These are phyloP conservation scores for Exocentrus adspersus DNA, from an alignment of 2,888 invertebrate genomes.

Conservation along the genomic window DNA sequence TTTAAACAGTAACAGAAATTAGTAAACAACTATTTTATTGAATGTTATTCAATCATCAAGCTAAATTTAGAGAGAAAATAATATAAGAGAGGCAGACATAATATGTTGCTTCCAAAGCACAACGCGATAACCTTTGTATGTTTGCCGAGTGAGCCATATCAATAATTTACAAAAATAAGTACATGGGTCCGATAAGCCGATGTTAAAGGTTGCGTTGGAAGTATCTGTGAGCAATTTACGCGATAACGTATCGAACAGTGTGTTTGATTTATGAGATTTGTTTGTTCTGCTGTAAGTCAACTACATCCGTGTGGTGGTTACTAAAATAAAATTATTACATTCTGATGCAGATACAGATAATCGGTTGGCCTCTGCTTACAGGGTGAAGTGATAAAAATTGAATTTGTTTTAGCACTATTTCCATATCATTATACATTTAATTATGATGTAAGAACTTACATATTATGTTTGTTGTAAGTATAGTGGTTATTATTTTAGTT, in stretches of 20 bases:
- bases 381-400: background rate
- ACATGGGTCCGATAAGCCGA: conserved; percentile 7
- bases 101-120: conserved; percentile 15
- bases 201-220: conserved; percentile 17
- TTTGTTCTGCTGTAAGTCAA: conserved; percentile 12
- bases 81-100: conserved; percentile 22
- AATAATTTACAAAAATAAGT: conserved; percentile 15
- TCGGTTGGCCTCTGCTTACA: background rate
- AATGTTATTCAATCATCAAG: conserved; percentile 7
- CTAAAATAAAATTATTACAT: conserved; percentile 1
- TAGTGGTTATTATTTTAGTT: too few species aligned
- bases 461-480: too few species aligned
- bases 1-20: too few species aligned
- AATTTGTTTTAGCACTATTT: too few species aligned
- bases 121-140: conserved; percentile 29
- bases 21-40: conserved; percentile 22
- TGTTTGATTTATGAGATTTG: conserved; percentile 21
- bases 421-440: too few species aligned
- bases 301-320: conserved; percentile 6
- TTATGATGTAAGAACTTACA: too few species aligned
- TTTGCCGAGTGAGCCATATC: conserved; percentile 18
- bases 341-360: background rate
- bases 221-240: background rate
- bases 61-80: conserved; percentile 22
- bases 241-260: conserved; percentile 1